These are phyloP conservation scores for Mesitornis unicolor DNA, from an alignment of 2,113 vertebrate genomes.

Conservation along the genomic window DNA sequence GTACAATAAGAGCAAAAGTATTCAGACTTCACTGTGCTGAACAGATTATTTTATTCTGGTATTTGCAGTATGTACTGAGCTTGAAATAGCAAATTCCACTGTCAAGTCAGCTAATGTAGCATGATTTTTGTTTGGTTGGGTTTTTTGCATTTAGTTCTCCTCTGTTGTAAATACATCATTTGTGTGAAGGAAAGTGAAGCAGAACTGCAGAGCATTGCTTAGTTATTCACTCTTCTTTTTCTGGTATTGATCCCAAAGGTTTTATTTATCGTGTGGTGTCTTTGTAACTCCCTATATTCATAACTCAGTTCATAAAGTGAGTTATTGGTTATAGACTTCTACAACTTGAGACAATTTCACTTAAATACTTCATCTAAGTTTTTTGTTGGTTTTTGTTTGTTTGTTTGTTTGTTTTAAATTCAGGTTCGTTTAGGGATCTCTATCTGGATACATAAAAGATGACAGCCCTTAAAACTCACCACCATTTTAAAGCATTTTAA, in stretches of 20 bases:
- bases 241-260: neutral
- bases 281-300: neutral
- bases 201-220: neutral
- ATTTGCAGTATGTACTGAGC: neutral
- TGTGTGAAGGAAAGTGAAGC: neutral
- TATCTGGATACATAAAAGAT: neutral
- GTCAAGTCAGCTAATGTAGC: neutral
- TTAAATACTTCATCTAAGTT: neutral
- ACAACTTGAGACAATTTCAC: neutral
- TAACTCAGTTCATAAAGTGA: neutral
- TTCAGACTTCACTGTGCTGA: neutral
- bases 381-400: no score
- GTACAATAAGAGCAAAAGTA: neutral
- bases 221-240: neutral
- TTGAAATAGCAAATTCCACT: conserved; percentile 10
- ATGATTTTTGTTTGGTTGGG: neutral
- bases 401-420: no score
- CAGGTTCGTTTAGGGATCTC: neutral
- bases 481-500: neutral
- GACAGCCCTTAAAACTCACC: neutral
- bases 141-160: neutral
- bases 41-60: neutral
- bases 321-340: neutral
- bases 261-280: neutral
- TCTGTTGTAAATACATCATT: neutral